A percentile compares a stretch with the other conserved stretches of the same genome.
phyloP scores from a whole-genome alignment of 2,888 invertebrate genomes.

The Drosophila peninsularis region DNA sequence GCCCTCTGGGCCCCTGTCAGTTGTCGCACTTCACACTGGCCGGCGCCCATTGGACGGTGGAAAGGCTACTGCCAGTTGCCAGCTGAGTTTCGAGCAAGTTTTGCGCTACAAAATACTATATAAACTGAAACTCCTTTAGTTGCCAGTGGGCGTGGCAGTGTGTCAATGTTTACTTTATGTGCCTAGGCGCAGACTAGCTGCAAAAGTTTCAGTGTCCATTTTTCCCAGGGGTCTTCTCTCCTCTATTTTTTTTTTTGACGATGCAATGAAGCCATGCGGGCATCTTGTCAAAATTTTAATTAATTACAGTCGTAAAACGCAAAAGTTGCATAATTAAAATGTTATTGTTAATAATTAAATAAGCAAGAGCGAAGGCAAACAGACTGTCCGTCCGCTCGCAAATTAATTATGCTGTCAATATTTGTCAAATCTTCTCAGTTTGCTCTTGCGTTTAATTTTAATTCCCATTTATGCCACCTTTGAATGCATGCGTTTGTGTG shows the following conservation, averaged over 20 bases:
- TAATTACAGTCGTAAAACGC: conserved; percentile 62
- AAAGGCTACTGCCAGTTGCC: conserved; percentile 51
- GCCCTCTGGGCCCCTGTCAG: not conserved
- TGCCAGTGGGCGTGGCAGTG: conserved; percentile 65
- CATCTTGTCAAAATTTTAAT: conserved; percentile 58
- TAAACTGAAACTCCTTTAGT: conserved; percentile 47
- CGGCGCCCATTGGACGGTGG: conserved; percentile 22
- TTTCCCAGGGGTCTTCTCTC: not conserved
- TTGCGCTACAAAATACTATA: conserved; percentile 56
- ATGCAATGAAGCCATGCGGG: conserved; percentile 29
- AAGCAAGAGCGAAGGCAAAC: conserved; percentile 51
- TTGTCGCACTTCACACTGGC: conserved; percentile 4
- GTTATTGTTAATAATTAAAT: conserved; percentile 71
- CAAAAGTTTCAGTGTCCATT: conserved; percentile 45
- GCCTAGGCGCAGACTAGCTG: conserved; percentile 55
- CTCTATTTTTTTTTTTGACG: not conserved
- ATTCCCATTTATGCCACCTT: conserved; percentile 17
- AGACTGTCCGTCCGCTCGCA: conserved; percentile 22
- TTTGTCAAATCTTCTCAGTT: conserved; percentile 62
- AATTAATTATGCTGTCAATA: conserved; percentile 69
- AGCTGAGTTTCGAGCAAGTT: conserved; percentile 73
- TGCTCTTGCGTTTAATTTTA: conserved; percentile 18
- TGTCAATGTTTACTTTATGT: conserved; percentile 83
- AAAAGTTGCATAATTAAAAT: conserved; percentile 50
- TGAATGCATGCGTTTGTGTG: not conserved